A percentile compares a stretch with the other conserved stretches of the same genome.
Evolutionary conservation across 1,140 invertebrate genomes (phyloP).

Genomic region (Leptinotarsa undecemlineata): DNA sequence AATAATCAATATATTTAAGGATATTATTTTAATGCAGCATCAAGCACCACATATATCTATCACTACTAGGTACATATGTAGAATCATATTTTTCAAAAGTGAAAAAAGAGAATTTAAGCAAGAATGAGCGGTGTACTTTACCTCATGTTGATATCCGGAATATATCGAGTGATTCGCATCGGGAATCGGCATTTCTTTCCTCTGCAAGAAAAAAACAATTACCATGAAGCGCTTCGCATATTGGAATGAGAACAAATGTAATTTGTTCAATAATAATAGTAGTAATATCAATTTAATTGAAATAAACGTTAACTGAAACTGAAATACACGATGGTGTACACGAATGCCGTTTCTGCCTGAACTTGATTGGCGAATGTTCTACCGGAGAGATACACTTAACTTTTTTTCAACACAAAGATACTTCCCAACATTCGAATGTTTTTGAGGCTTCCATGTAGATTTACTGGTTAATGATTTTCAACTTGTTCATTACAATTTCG

Average conservation of each 20-base stretch:
- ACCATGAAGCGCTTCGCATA: neutral
- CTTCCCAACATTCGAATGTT: too few species aligned
- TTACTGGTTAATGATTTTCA: too few species aligned
- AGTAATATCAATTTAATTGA: too few species aligned
- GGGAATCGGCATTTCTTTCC: constrained; percentile 51
- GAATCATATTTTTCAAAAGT: neutral
- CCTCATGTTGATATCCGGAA: constrained; percentile 53
- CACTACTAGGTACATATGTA: constrained; percentile 26
- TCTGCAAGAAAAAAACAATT: constrained; percentile 45
- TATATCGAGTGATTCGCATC: constrained; percentile 54
- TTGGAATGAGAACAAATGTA: neutral
- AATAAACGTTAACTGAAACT: too few species aligned
- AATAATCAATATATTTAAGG: constrained; percentile 27
- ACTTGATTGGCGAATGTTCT: too few species aligned
- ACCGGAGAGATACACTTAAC: too few species aligned
- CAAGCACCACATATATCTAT: constrained; percentile 56
- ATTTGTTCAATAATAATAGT: too few species aligned
- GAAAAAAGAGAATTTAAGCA: constrained; percentile 11
- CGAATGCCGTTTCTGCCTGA: too few species aligned
- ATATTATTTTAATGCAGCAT: constrained; percentile 32
- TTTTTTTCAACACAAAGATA: too few species aligned
- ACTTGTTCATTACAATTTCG: too few species aligned
- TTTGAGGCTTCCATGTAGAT: too few species aligned
- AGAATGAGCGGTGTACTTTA: constrained; percentile 44
- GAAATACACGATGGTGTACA: too few species aligned